A percentile compares a stretch with the other conserved stretches of the same genome.
These are phyloP conservation scores for Threskiornis aethiopicus DNA, from an alignment of 2,797 vertebrate genomes.

Conservation along the genomic window DNA sequence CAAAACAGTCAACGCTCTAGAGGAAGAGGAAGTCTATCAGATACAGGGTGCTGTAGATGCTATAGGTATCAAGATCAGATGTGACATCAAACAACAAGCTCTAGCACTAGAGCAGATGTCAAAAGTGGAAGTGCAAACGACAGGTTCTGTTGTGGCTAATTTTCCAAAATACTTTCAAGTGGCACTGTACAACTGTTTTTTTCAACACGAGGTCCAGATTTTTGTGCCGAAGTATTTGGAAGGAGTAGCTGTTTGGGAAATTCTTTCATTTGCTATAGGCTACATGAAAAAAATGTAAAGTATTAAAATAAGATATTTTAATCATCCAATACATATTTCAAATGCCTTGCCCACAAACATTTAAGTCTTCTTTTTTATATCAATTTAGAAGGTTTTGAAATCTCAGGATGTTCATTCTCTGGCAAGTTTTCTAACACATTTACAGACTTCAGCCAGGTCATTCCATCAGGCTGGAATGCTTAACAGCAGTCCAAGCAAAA, in stretches of 20 bases:
- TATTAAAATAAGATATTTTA: not conserved
- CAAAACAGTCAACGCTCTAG: not conserved
- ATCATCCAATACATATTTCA: not conserved
- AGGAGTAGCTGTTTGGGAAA: not conserved
- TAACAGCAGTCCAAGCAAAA: not conserved
- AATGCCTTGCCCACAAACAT: not conserved
- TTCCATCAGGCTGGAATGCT: not conserved
- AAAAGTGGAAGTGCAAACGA: not conserved
- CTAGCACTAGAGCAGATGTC: not conserved
- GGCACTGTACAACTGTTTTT: not conserved
- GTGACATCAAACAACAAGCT: not conserved
- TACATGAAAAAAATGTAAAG: not conserved
- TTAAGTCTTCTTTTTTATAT: not conserved
- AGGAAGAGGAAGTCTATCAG: not conserved
- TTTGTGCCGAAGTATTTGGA: not conserved
- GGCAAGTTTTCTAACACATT: not conserved
- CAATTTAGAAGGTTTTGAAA: not conserved
- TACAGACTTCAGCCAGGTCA: not conserved
- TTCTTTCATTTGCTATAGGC: not conserved
- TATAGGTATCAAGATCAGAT: not conserved
- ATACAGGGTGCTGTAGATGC: not conserved
- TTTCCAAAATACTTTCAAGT: not conserved
- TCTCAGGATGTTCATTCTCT: not conserved
- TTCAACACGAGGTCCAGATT: not conserved
- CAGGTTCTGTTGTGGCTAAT: not conserved